Evolutionary conservation across 2,888 invertebrate species (phyloP), one percentile per base, ranked within the genome.

Genomic region (Eupithecia exiguata): DNA sequence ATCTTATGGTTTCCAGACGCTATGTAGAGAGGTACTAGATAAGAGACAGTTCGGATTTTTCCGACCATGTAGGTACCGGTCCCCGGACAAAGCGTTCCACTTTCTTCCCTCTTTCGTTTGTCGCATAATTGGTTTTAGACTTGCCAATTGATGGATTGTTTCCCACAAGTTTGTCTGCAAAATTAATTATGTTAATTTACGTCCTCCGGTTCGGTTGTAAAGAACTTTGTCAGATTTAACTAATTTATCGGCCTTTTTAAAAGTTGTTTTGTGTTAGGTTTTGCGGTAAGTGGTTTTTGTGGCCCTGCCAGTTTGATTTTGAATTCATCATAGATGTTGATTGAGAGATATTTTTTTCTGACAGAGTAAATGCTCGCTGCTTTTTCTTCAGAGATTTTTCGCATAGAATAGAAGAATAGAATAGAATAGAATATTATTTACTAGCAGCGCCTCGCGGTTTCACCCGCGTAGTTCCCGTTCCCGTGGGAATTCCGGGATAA

Each of bases 161-260:
- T 84, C 87, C 86, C 78, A 82, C 83, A 85, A 91, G 87, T 91
- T 90, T 86, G 87, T 86, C 87, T 80, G 84, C 82, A 88, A 90
- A 89, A 91, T 90, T 91, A 91, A 92, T 91, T 90, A 91, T 91
- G 88, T 84, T 89, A 91, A 92, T 91, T 86, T 83, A 77, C 80
- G 74, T 78, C 80, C 81, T 80, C 78, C 74, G 38, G 74, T 75
- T 40, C 40, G 40, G 66, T 66, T 66, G 66, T 43, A 43, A 66
- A 66, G 63, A 66, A 66, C 21, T 66, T 40, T 66, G 74, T 46
- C 43, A 21, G 68, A 38, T 76, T 71, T 68, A 66, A 75, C 73
- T 71, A 70, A 73, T 85, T 85, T 83, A 82, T 83, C 83, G 81
- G 78, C 79, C 83, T 84, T 86, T 86, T 84, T 74, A 79, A 74